Evolutionary conservation across 2,888 invertebrate genomes (phyloP), one percentile per base, ranked within the genome.

Genomic region (Timema cristinae): DNA sequence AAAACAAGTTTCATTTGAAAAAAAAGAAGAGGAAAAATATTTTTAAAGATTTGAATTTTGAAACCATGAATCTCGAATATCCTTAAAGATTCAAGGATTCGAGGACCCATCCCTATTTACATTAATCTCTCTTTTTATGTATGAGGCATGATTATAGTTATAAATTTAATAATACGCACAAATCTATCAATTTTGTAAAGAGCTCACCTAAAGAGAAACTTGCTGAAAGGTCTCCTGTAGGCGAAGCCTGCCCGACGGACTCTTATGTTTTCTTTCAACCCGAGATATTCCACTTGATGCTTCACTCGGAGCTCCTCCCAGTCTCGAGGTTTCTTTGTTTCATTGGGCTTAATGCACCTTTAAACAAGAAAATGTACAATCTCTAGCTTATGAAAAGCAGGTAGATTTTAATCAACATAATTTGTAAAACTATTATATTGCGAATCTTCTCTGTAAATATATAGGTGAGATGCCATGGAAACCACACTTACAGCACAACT

Each of bases 211-310:
- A 85, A 83, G n/a, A 89, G 80, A 79, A 89, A 89, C 78, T 88
- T 88, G 16, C 83, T 82, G 79, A 88, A 89, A 13, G 85, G 83
- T 74, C 88, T 80, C 67, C 89, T 82, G 78, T 89, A 90, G 5
- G 89, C 90, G 81, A 87, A 90, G 11, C 90, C 90, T 48, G 90
- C 90, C 78, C 90, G 80, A 56, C 90, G 81, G 0, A 90, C 89
- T 73, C 89, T 82, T 73, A 90, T 88, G 79, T 90, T 90, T 79
- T 90, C 90, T 75, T 88, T 87, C 69, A 90, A 80, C 0, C 90
- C 90, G 61, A 90, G 81, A 79, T 90, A 90, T 77, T 89, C 88
- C 66, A 90, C 89, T 79, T 88, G 87, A 83, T 90, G 89, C 75
- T 85, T 85, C 1, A 89, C 88, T 78, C 89, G 84, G 75, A 83